Conservation (phyloP, 2,888 invertebrate species). For the Balanococcus diminutus region DNA sequence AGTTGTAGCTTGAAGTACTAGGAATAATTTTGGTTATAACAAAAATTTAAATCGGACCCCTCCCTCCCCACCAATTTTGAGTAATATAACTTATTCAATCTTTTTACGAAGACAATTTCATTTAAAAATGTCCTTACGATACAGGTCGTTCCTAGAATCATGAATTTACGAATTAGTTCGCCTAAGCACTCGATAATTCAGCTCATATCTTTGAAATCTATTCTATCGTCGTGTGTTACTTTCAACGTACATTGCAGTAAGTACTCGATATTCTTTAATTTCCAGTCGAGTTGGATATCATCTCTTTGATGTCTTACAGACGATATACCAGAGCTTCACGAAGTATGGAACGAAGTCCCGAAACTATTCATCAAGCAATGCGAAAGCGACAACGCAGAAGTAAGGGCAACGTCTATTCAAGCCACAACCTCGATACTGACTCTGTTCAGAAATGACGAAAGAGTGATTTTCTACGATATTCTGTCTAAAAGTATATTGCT, state of each 20-base stretch:
- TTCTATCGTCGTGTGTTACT: neutral
- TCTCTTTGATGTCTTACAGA: neutral
- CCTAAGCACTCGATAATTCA: neutral
- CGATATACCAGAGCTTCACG: neutral
- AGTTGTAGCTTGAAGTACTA: no score
- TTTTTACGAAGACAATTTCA: no score
- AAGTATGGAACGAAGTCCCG: neutral
- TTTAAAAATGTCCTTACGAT: neutral
- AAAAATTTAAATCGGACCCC: no score
- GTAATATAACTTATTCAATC: no score
- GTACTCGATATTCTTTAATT: neutral
- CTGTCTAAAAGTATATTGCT: neutral
- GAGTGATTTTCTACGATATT: neutral
- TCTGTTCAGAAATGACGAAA: neutral
- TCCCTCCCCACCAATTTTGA: no score
- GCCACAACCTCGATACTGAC: neutral
- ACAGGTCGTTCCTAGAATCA: slow-evolving; percentile 30
- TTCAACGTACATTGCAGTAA: neutral
- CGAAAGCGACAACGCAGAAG: neutral
- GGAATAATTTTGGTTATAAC: no score
- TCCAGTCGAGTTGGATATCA: no score
- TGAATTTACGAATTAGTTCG: neutral
- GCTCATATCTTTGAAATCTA: neutral
- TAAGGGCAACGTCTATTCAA: neutral
- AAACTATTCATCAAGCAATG: neutral